Base-by-base conservation (phyloP, 2,888 invertebrate genomes). In the Heliothis peltigera region DNA sequence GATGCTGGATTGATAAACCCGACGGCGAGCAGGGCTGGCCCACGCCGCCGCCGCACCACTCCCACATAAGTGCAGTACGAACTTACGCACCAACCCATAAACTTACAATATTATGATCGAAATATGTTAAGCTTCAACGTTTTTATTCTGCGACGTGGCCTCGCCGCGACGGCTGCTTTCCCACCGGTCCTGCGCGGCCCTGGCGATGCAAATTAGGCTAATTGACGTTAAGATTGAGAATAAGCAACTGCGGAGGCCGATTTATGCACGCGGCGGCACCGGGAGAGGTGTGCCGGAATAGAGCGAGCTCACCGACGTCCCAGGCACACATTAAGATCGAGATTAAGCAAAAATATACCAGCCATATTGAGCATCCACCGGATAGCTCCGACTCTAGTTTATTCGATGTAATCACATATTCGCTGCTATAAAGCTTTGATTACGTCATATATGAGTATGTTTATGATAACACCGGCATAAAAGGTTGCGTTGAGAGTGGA, bases 151-250 rank as follows among this genome's bases (percentile, higher is more conserved):
- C 53, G 60, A 19, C 77, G 56, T 49, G 54, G 42, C 51, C 39
- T 47, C 69, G 44, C 18, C 54, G 58, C 69, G 49, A 22, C 57
- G 57, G 63, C 46, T 54, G 61, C 61, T 51, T 71, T 69, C 64
- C 69, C 66, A 64, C 66, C 64, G 62, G 66, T 43, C 57, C 58
- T 64, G 62, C 28, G 55, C 68, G 73, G 56, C 75, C 70, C 59
- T 66, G 69, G 75, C 75, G 60, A 81, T 83, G 83, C 80, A 85
- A 82, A 84, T 86, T 75, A 78, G 73, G 75, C 78, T 85, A 85
- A 86, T 85, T 83, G 86, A 82, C 81, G 77, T 80, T 80, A 83
- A 82, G 79, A 80, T 82, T 78, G 77, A 83, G 70, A 78, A 76
- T 76, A 71, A 79, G 69, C 78, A 76, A 72, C 67, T 69, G 60